Evolutionary conservation across 2,888 invertebrate species (phyloP).

Genomic region (Drosophila paucipuncta): DNA sequence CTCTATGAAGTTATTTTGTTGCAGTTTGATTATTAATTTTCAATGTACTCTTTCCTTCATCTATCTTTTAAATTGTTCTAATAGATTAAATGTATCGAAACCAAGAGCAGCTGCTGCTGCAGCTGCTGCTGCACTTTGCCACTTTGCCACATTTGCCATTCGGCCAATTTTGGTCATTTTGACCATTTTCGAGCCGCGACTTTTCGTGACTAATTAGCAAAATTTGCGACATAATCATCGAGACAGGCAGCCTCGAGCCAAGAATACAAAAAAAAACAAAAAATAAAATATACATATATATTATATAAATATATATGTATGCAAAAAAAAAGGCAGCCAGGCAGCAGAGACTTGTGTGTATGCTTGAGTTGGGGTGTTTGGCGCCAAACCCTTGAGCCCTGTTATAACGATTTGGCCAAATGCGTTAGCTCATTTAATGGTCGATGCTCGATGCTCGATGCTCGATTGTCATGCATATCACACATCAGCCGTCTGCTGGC

Average conservation of each 20-base stretch:
- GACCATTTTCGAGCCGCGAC: slow-evolving; percentile 64
- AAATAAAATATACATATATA: too few species aligned
- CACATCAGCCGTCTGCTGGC: slow-evolving; percentile 45
- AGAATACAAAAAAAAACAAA: slow-evolving; percentile 6
- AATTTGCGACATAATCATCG: slow-evolving; percentile 60
- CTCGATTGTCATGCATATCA: slow-evolving; percentile 53
- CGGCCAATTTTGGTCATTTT: slow-evolving; percentile 60
- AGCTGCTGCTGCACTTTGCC: slow-evolving; percentile 34
- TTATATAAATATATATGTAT: not conserved
- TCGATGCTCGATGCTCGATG: slow-evolving; percentile 19
- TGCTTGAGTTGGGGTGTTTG: slow-evolving; percentile 21
- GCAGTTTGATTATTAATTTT: not conserved
- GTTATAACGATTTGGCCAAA: slow-evolving; percentile 24
- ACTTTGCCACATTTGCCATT: slow-evolving; percentile 45
- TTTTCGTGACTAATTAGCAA: slow-evolving; percentile 76
- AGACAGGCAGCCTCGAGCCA: slow-evolving; percentile 23
- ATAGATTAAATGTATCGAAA: slow-evolving; percentile 18
- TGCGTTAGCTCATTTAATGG: slow-evolving; percentile 4
- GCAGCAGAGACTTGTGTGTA: not conserved
- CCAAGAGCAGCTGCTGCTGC: slow-evolving; percentile 39
- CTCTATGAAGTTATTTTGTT: not conserved
- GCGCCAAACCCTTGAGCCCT: slow-evolving; percentile 39
- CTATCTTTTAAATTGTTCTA: not conserved
- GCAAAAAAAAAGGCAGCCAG: slow-evolving; percentile 6
- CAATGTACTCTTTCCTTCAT: not conserved